phyloP scores from a whole-genome alignment of 2,113 vertebrate species.

The Gambusia holbrooki region DNA sequence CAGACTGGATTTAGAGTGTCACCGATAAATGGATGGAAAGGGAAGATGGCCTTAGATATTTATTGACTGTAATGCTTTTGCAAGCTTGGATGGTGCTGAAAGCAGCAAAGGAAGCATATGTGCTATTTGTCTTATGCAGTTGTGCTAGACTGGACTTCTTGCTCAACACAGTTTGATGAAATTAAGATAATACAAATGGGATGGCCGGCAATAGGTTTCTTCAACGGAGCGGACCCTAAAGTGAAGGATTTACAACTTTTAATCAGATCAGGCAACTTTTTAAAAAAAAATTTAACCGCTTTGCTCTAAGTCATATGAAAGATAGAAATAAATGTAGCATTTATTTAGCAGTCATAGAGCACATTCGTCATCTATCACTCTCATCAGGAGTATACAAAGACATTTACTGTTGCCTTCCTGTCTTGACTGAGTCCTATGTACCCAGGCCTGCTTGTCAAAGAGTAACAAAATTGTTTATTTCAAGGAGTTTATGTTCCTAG shows the following conservation, averaged over 20 bases:
- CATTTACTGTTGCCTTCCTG: constrained; percentile 14
- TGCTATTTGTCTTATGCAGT: constrained; percentile 4
- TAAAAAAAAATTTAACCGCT: background rate
- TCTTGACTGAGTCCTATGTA: constrained; percentile 20
- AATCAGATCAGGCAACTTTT: background rate
- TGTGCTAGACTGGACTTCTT: constrained; percentile 4
- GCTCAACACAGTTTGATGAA: constrained; percentile 7
- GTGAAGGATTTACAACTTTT: constrained; percentile 15
- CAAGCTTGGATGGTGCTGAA: constrained; percentile 2
- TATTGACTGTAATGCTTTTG: constrained; percentile 49
- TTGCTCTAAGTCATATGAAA: background rate
- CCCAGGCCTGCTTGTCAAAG: constrained; percentile 4
- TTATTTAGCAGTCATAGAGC: background rate
- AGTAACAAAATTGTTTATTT: constrained; percentile 44
- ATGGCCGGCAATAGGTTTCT: background rate
- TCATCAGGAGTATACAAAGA: background rate
- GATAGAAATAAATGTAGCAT: background rate
- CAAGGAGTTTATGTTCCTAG: constrained; percentile 36
- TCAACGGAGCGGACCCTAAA: constrained; percentile 16
- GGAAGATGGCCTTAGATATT: constrained; percentile 66
- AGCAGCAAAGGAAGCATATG: constrained; percentile 32
- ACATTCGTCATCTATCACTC: background rate
- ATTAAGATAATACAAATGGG: background rate
- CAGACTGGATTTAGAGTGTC: constrained; percentile 67
- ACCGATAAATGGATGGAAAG: constrained; percentile 51